Evolutionary conservation across 2,797 vertebrate genomes (phyloP).

Genomic region (Moxostoma hubbsi): DNA sequence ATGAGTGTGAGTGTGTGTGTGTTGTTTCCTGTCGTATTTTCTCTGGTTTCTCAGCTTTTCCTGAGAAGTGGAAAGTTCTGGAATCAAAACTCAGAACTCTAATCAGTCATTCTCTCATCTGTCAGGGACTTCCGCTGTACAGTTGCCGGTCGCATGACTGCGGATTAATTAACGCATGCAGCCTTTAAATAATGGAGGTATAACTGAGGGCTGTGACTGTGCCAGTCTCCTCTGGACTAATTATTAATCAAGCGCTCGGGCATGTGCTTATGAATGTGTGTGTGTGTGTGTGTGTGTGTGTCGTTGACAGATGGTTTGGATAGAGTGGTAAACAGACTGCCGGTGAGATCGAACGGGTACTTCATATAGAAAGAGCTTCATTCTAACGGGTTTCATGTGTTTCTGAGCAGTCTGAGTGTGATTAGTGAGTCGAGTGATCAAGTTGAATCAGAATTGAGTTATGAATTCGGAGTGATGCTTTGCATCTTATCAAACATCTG

Average conservation of each 20-base stretch:
- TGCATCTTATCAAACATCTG: slow-evolving; percentile 64
- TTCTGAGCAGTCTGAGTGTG: too few species aligned
- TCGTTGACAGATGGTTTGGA: slow-evolving; percentile 48
- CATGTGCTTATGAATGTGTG: not conserved
- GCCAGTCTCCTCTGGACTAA: slow-evolving; percentile 18
- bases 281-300: not conserved
- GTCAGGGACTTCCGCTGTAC: slow-evolving; percentile 15
- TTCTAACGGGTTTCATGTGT: too few species aligned
- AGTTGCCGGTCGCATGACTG: not conserved
- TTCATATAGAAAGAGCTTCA: not conserved
- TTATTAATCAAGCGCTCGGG: slow-evolving; percentile 49
- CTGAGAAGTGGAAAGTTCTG: too few species aligned
- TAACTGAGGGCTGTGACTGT: slow-evolving; percentile 25
- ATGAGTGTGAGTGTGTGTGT: too few species aligned
- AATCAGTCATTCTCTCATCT: slow-evolving; percentile 24
- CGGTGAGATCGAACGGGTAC: slow-evolving; percentile 26
- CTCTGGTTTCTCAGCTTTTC: too few species aligned
- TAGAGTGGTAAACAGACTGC: slow-evolving; percentile 46
- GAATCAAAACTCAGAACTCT: slow-evolving; percentile 15
- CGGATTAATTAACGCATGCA: slow-evolving; percentile 35
- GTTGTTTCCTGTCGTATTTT: too few species aligned
- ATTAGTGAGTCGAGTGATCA: too few species aligned
- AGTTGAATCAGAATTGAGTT: not conserved
- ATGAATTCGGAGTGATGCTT: slow-evolving; percentile 37
- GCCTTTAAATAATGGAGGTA: slow-evolving; percentile 50